Base-by-base conservation (phyloP, 2,888 invertebrate genomes). In the Cordilura impudica region DNA sequence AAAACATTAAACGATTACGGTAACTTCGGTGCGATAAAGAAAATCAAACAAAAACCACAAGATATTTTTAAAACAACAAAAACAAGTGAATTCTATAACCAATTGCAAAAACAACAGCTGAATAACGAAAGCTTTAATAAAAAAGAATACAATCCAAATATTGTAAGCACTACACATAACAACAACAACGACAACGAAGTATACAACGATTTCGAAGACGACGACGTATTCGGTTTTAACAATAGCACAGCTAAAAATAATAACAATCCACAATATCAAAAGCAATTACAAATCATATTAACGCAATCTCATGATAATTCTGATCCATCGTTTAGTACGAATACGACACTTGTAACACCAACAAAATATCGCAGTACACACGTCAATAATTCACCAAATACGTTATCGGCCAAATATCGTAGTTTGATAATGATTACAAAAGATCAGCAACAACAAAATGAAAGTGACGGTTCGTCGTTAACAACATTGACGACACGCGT, bases 341-440 rank as follows among this genome's bases (percentile, higher is more conserved):
- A 71, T 45, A 23, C 54, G 12, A 18, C 65, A 8, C 67, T 45
- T 47, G 60, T 69, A 69, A 77, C 72, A 49, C 60, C 78, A 51
- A 70, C 76, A 10, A 71, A 71, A 53, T 69, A 72, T 39, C 65
- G 65, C 87, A 90, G 91, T 86, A 90, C 90, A 90, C 91, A 91
- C 90, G 92, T 91, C 82, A 90, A 80, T 51, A 79, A 77, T 82
- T 84, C 85, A 63, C 83, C 85, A 66, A 88, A 85, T 82, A 88
- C 88, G 75, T 85, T 88, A 82, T 88, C 92, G 88, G 93, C 93
- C 90, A 94, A 94, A 89, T 96, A 95, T 90, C 95, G 95, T 87
- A 96, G 96, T 92, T 93, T 96, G 92, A 95, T 96, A 90, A 95
- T 96, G 95, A 96, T 96, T 91, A 96, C 95, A 87, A 95, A 95